Percentiles rank a stretch among this genome's conserved stretches.
These are phyloP conservation scores for Pseudonaja textilis DNA, from an alignment of 2,113 vertebrate genomes.

Conservation along the genomic window DNA sequence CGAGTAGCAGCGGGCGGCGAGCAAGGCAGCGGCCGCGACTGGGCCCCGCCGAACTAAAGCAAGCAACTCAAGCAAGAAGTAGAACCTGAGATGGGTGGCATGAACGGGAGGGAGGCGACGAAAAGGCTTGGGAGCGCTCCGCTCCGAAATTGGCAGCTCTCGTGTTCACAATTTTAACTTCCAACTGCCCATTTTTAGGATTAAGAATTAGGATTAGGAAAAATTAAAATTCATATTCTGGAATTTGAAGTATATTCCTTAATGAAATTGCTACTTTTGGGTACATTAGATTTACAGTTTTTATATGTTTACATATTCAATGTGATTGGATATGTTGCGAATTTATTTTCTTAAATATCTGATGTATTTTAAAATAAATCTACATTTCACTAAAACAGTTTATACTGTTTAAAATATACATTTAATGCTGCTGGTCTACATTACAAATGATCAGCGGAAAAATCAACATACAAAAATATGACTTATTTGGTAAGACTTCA, in stretches of 20 bases:
- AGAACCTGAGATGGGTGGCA: background rate
- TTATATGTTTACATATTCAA: slow-evolving; percentile 1
- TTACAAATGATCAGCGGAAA: background rate
- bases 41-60: background rate
- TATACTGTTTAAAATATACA: background rate
- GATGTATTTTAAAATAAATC: background rate
- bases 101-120: background rate
- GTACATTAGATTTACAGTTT: slow-evolving; percentile 14
- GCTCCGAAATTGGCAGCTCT: background rate
- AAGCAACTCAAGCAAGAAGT: background rate
- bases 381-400: background rate
- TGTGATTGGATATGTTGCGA: slow-evolving; percentile 37
- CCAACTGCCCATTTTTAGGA: background rate
- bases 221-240: background rate
- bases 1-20: too few relatives aligned
- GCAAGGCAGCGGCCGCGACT: background rate
- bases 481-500: too few relatives aligned
- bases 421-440: background rate
- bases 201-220: too few relatives aligned
- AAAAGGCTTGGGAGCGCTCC: background rate
- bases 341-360: slow-evolving; percentile 39
- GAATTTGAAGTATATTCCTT: background rate
- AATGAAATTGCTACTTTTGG: background rate
- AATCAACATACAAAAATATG: background rate
- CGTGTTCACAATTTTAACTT: background rate